phyloP scores from a whole-genome alignment of 1,140 invertebrate species.

The Drosophila ohnishii region DNA sequence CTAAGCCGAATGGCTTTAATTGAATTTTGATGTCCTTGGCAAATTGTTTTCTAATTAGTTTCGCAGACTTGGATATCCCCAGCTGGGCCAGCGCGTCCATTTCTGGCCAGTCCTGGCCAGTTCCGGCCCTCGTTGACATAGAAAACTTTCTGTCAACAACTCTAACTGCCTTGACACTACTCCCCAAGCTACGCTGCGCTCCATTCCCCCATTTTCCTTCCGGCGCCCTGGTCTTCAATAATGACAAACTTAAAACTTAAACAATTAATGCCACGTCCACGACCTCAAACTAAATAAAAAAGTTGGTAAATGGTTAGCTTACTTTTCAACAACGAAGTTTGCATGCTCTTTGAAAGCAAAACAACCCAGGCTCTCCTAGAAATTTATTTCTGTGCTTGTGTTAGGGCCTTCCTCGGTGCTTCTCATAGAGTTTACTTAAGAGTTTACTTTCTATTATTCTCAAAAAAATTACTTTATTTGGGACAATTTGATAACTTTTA shows the following conservation, averaged over 20 bases:
- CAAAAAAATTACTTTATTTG: too few species aligned
- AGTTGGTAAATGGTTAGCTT: constrained; percentile 11
- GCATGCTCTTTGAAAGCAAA: background rate
- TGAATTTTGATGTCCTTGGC: constrained; percentile 81
- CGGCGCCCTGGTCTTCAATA: constrained; percentile 46
- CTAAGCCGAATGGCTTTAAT: constrained; percentile 80
- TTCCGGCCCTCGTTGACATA: constrained; percentile 66
- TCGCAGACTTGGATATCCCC: constrained; percentile 53
- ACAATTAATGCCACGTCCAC: constrained; percentile 66
- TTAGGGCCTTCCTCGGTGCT: background rate
- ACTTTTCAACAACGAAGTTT: constrained; percentile 15
- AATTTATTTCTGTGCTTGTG: background rate
- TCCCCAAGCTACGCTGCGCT: constrained; percentile 10
- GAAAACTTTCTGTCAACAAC: constrained; percentile 77
- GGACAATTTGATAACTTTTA: background rate
- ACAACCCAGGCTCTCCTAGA: background rate
- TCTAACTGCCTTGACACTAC: constrained; percentile 46
- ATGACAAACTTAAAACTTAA: constrained; percentile 68
- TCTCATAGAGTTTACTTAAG: background rate
- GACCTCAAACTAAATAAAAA: constrained; percentile 40
- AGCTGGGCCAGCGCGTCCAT: constrained; percentile 26
- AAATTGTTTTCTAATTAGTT: constrained; percentile 82
- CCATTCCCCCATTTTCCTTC: background rate
- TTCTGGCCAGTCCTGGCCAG: constrained; percentile 30
- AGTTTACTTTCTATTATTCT: too few species aligned